phyloP scores from a whole-genome alignment of 37 sponge, comb jelly and placozoan genomes.

The Amphimedon queenslandica region DNA sequence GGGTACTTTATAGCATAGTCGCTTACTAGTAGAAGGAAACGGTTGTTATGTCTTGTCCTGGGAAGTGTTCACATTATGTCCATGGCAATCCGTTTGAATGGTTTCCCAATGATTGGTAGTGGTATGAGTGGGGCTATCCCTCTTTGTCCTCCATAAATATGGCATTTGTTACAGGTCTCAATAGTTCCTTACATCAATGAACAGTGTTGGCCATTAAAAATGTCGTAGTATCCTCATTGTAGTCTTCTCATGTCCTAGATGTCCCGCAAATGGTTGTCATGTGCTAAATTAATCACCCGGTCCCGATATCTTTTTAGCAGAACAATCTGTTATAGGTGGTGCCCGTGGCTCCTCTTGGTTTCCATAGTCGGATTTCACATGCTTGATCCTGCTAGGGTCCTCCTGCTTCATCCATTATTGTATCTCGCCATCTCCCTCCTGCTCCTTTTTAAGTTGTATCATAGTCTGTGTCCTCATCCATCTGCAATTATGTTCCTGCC shows the following conservation, averaged over 20 bases:
- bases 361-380: neutral
- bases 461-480: neutral
- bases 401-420: neutral
- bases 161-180: slow-evolving; percentile 40
- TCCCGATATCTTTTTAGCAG: slow-evolving; percentile 28
- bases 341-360: neutral
- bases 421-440: neutral
- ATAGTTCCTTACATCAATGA: slow-evolving; percentile 25
- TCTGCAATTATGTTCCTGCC: neutral
- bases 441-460: neutral
- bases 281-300: slow-evolving; percentile 35
- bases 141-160: slow-evolving; percentile 9
- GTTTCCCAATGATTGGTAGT: slow-evolving; percentile 34
- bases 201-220: slow-evolving; percentile 53
- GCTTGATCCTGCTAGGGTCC: neutral
- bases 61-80: slow-evolving; percentile 61
- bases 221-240: slow-evolving; percentile 25
- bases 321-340: slow-evolving; percentile 28
- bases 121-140: slow-evolving; percentile 38
- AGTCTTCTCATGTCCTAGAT: slow-evolving; percentile 57
- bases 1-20: slow-evolving; percentile 62
- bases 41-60: slow-evolving; percentile 21
- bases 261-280: slow-evolving; percentile 37
- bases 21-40: slow-evolving; percentile 38
- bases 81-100: slow-evolving; percentile 62